phyloP scores from a whole-genome alignment of 1,140 invertebrate species.

The Drosophila pruinosa region DNA sequence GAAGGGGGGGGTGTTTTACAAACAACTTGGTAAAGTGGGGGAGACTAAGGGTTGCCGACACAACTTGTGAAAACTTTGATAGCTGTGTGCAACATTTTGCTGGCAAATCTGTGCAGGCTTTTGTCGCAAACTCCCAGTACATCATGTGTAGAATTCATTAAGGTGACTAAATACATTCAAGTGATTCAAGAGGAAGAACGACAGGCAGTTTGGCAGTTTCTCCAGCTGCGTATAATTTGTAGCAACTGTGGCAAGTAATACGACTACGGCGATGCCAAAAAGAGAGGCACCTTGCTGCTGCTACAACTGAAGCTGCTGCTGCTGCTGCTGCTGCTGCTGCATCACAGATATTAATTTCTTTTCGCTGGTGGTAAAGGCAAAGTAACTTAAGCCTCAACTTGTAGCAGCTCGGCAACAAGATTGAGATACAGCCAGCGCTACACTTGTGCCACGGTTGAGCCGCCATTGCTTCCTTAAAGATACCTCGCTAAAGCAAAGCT shows the following conservation, averaged over 20 bases:
- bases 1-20: slow-evolving; percentile 1
- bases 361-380: slow-evolving; percentile 46
- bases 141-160: slow-evolving; percentile 82
- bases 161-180: slow-evolving; percentile 77
- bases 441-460: slow-evolving; percentile 39
- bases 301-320: background rate
- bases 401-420: slow-evolving; percentile 62
- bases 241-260: slow-evolving; percentile 74
- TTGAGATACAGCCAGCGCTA: slow-evolving; percentile 67
- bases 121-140: slow-evolving; percentile 73
- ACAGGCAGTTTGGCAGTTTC: slow-evolving; percentile 65
- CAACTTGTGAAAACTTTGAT: slow-evolving; percentile 65
- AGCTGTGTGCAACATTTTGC: slow-evolving; percentile 59
- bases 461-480: slow-evolving; percentile 37
- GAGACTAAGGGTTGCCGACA: slow-evolving; percentile 1
- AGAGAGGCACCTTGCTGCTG: slow-evolving; percentile 36
- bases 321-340: slow-evolving; percentile 34
- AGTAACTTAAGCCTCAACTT: slow-evolving; percentile 80
- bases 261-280: slow-evolving; percentile 53
- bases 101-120: slow-evolving; percentile 76
- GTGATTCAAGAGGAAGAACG: slow-evolving; percentile 22
- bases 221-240: slow-evolving; percentile 80
- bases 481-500: slow-evolving; percentile 22
- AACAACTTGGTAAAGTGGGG: no score
- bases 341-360: slow-evolving; percentile 79